Evolutionary conservation across 2,888 invertebrate species (phyloP), one percentile per base, ranked within the genome.

Genomic region (Hypomecis punctinalis): DNA sequence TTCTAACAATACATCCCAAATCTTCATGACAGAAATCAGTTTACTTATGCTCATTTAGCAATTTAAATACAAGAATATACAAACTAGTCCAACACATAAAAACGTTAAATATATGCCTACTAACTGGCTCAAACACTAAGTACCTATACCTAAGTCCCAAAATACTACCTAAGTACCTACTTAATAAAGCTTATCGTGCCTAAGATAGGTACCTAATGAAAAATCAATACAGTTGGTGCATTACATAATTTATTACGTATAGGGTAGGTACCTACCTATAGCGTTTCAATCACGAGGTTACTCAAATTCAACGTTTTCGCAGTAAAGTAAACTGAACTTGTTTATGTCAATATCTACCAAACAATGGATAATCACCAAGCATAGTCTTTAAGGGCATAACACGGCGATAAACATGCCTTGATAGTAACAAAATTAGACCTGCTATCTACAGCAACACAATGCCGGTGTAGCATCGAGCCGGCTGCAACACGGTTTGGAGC

Each of bases 321-420:
- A 36, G 43, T 36, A 35, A 23, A 45, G 58, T 53, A 58, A 58
- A 58, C 57, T 46, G n/a, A 63, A 53, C 58, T 63, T 63, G 63
- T 53, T 63, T 63, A 46, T 46, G 35, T 36, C 23, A 47, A 48
- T 47, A 36, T 37, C 33, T 48, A 36, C 48, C 48, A 58, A 63
- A 63, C 58, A 63, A 39, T 47, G 13, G 45, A 46, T 56, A 46
- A 46, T 23, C 8, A 35, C 8, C 6, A 7, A 40, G 10, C 23
- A 23, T 23, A 23, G 23, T 23, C 23, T 23, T 23, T 23, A 3
- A 23, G 23, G 3, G 10, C 9, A 5, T 52, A 23, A 6, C 0
- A n/a, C 40, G 3, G n/a, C 7, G 40, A 52, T 52, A 52, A 52
- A 40, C 6, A 23, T 40, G 40, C 40, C 33, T 33, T 40, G 49